Conservation (phyloP, 2,113 vertebrate species). For the Girardinichthys multiradiatus region DNA sequence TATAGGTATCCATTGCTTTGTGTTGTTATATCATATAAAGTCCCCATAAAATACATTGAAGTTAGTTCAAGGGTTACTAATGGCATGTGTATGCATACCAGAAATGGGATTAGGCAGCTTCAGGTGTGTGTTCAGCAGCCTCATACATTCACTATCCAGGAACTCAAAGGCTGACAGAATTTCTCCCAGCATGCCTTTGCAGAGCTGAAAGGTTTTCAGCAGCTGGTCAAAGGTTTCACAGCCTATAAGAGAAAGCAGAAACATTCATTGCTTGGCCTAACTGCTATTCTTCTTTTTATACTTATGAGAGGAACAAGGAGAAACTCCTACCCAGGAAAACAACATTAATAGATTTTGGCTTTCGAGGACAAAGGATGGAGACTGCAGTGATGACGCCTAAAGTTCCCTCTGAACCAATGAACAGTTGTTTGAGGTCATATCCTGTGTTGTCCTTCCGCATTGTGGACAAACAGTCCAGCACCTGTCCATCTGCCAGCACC, state of each 20-base stretch:
- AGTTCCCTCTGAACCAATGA: constrained; percentile 95
- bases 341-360: constrained; percentile 88
- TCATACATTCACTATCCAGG: constrained; percentile 91
- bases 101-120: constrained; percentile 85
- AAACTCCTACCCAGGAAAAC: constrained; percentile 87
- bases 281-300: background rate
- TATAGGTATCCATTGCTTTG: background rate
- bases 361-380: constrained; percentile 90
- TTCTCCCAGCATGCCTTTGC: constrained; percentile 90
- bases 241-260: constrained; percentile 74
- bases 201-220: constrained; percentile 86
- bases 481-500: constrained; percentile 89
- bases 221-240: constrained; percentile 88
- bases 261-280: background rate
- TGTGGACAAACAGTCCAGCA: constrained; percentile 86
- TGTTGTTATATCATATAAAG: background rate
- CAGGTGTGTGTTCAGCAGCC: constrained; percentile 85
- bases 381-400: constrained; percentile 91
- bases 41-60: too few species aligned
- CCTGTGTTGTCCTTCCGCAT: constrained; percentile 96
- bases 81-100: constrained; percentile 76
- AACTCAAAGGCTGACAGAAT: constrained; percentile 96
- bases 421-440: constrained; percentile 97
- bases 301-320: background rate
- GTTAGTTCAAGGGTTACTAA: background rate